Percentiles rank a stretch among this genome's conserved stretches.
phyloP scores from a whole-genome alignment of 2,797 vertebrate species.

The Lepus townsendii region DNA sequence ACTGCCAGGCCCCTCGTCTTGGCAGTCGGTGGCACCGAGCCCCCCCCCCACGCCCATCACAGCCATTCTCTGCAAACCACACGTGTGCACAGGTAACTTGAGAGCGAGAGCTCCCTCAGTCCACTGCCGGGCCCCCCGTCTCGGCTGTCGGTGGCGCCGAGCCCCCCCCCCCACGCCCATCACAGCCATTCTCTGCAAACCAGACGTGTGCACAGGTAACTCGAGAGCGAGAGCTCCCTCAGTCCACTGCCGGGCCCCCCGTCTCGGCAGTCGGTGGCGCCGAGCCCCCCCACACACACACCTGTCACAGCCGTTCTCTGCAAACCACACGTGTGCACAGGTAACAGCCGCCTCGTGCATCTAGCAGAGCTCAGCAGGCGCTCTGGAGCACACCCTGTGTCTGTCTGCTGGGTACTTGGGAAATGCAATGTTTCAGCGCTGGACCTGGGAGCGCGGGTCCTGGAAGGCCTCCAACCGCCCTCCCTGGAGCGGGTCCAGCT shows the following conservation, averaged over 20 bases:
- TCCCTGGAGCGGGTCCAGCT: conserved; percentile 74
- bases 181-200: conserved; percentile 51
- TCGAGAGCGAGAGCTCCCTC: no score
- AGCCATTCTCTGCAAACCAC: conserved; percentile 68
- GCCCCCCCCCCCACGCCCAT: conserved; percentile 35
- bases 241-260: no score
- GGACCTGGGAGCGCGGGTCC: conserved; percentile 55
- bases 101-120: background rate
- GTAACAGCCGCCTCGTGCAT: conserved; percentile 74
- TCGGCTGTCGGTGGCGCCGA: background rate
- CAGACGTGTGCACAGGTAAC: conserved; percentile 68
- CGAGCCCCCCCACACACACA: background rate
- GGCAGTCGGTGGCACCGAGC: conserved; percentile 11
- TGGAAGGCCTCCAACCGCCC: conserved; percentile 61
- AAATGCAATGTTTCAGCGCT: background rate
- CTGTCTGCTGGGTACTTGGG: conserved; percentile 53
- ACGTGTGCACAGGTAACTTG: conserved; percentile 66
- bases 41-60: conserved; percentile 61
- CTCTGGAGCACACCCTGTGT: conserved; percentile 50
- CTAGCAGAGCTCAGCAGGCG: conserved; percentile 69
- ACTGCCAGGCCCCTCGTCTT: background rate
- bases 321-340: no score
- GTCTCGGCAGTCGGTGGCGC: no score
- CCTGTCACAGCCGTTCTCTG: background rate
- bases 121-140: background rate